Evolutionary conservation across 2,888 invertebrate genomes (phyloP), one percentile per base, ranked within the genome.

Genomic region (Cerceris rybyensis): DNA sequence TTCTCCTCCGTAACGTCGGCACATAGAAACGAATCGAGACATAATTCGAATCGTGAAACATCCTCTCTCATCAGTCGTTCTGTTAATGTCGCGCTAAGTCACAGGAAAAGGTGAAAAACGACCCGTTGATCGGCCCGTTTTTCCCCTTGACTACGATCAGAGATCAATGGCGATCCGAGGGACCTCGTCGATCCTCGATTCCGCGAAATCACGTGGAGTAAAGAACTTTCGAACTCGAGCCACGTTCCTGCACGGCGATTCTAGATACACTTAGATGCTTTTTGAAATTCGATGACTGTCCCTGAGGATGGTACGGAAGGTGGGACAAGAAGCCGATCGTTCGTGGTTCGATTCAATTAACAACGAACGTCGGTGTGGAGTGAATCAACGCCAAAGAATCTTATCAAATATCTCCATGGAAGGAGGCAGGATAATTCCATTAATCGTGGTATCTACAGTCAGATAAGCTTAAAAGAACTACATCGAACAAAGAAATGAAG

Each of bases 311-410:
- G 52, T 39, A 16, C 50, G n/a, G n/a, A 5, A 14, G 14, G 39
- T 42, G 43, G 54, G 55, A 43, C 17, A n/a, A 67, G 28, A 55
- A 54, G 49, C 55, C 50, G 59, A 60, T 65, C 69, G 49, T 8
- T 41, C 41, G 42, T 13, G 49, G 49, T 43, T 65, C 70, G 52
- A 73, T 79, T 79, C 70, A 69, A 78, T 79, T 69, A 77, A 60
- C 59, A 28, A 39, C 13, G 58, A 11, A 4, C 28, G 11, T 28
- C 11, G 43, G 13, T 28, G 28, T 4, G 57, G 6, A 8, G 7
- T 0, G n/a, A 7, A 13, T 1, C 41, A 7, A 7, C 0, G 1
- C 16, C n/a, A 58, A 55, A 43, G 28, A 28, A 28, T 28, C 28
- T 28, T 28, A 43, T 28, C 46, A 46, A 46, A 46, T 13, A 46